Evolutionary conservation across 1,140 invertebrate species (phyloP).

Genomic region (Macrocentrus cingulum): DNA sequence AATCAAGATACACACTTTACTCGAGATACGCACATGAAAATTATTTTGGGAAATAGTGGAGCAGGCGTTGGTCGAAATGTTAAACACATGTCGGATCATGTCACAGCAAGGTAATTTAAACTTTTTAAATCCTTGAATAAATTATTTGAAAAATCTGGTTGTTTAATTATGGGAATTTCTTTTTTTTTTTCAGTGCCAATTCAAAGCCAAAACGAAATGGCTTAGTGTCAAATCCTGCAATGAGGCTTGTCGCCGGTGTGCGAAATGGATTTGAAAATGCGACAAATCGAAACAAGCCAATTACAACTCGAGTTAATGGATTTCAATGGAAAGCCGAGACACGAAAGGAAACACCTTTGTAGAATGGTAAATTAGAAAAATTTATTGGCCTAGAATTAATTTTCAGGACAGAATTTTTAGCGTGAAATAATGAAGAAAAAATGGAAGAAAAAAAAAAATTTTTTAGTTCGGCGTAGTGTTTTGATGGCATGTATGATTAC

Average conservation of each 20-base stretch:
- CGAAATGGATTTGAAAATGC: conserved; percentile 69
- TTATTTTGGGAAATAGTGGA: conserved; percentile 75
- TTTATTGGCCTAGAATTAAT: too few relatives aligned
- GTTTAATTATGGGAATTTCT: too few relatives aligned
- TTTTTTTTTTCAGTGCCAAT: conserved; percentile 49
- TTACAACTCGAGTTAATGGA: conserved; percentile 57
- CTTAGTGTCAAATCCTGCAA: conserved; percentile 88
- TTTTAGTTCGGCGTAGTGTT: neutral
- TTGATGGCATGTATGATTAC: neutral
- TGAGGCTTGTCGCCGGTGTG: conserved; percentile 71
- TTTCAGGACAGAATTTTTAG: too few relatives aligned
- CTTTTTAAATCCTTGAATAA: neutral
- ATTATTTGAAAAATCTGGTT: conserved; percentile 7
- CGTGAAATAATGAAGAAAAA: neutral
- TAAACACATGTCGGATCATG: conserved; percentile 52
- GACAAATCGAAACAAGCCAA: conserved; percentile 57
- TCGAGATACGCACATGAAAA: conserved; percentile 86
- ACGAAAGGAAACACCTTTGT: conserved; percentile 57
- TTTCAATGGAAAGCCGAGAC: conserved; percentile 58
- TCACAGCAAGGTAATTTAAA: conserved; percentile 47
- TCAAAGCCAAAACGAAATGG: conserved; percentile 80
- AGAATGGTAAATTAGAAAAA: conserved; percentile 34
- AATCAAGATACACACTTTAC: conserved; percentile 71
- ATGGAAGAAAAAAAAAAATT: conserved; percentile 18
- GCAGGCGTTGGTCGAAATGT: conserved; percentile 56